phyloP scores from a whole-genome alignment of 2,797 vertebrate species.

The Cyclura pinguis region DNA sequence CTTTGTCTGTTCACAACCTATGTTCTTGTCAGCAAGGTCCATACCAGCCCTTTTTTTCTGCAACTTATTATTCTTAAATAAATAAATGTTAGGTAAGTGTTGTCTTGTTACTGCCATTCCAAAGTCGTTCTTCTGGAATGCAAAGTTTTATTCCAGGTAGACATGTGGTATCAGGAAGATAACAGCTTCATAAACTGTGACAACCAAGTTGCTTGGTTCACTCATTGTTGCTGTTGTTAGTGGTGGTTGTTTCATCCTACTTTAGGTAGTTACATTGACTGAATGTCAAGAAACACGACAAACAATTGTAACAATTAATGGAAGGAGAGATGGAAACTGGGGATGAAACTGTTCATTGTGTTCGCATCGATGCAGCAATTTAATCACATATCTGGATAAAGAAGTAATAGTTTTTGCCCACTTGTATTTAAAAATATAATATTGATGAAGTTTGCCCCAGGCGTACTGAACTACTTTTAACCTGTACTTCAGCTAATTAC shows the following conservation, averaged over 20 bases:
- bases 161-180: not conserved
- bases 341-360: not conserved
- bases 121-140: not conserved
- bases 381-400: not conserved
- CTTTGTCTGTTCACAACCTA: not conserved
- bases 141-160: not conserved
- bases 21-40: not conserved
- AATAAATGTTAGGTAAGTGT: not conserved
- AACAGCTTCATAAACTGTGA: not conserved
- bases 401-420: slow-evolving; percentile 34
- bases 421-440: slow-evolving; percentile 55
- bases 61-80: not conserved
- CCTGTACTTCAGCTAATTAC: slow-evolving; percentile 70
- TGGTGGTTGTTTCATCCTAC: slow-evolving; percentile 18
- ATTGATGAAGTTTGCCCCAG: slow-evolving; percentile 53
- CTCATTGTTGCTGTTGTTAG: slow-evolving; percentile 14
- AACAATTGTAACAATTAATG: not conserved
- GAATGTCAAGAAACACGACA: not conserved
- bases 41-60: not conserved
- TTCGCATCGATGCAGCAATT: not conserved
- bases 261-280: not conserved
- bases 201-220: slow-evolving; percentile 1
- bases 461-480: slow-evolving; percentile 58
- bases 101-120: not conserved
- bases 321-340: not conserved